Evolutionary conservation across 1,140 invertebrate genomes (phyloP).

Genomic region (Drosophila sechellia): DNA sequence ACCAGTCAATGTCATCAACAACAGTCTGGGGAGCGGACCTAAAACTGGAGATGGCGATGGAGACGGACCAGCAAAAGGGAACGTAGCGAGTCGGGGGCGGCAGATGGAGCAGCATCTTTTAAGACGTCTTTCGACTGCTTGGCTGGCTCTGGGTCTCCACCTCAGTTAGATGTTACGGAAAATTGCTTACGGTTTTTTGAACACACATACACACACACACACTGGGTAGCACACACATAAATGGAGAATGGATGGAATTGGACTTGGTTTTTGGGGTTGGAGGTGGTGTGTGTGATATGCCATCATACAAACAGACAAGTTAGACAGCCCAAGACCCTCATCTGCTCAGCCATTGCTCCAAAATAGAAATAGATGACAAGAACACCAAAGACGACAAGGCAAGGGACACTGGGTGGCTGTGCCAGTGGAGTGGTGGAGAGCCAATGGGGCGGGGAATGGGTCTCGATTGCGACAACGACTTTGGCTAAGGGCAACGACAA

Average conservation of each 20-base stretch:
- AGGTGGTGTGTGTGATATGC: constrained; percentile 30
- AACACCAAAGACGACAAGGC: constrained; percentile 76
- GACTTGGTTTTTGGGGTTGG: neutral
- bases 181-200: constrained; percentile 83
- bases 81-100: constrained; percentile 9
- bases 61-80: constrained; percentile 24
- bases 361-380: constrained; percentile 83
- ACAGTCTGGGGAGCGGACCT: constrained; percentile 24
- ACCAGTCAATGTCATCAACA: constrained; percentile 76
- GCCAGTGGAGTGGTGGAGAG: constrained; percentile 3
- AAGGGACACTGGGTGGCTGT: constrained; percentile 21
- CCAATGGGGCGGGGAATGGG: constrained; percentile 1
- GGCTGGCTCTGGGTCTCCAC: constrained; percentile 44
- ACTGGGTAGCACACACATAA: constrained; percentile 69
- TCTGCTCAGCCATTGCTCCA: constrained; percentile 77
- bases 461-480: constrained; percentile 65
- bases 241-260: constrained; percentile 35
- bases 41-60: constrained; percentile 7
- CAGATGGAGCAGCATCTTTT: constrained; percentile 58
- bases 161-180: constrained; percentile 80
- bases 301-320: constrained; percentile 82
- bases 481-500: constrained; percentile 77
- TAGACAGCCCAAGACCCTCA: constrained; percentile 81
- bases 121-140: constrained; percentile 69
- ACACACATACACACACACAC: constrained; percentile 46